Evolutionary conservation across 2,888 invertebrate genomes (phyloP).

Genomic region (Synergus itoensis): DNA sequence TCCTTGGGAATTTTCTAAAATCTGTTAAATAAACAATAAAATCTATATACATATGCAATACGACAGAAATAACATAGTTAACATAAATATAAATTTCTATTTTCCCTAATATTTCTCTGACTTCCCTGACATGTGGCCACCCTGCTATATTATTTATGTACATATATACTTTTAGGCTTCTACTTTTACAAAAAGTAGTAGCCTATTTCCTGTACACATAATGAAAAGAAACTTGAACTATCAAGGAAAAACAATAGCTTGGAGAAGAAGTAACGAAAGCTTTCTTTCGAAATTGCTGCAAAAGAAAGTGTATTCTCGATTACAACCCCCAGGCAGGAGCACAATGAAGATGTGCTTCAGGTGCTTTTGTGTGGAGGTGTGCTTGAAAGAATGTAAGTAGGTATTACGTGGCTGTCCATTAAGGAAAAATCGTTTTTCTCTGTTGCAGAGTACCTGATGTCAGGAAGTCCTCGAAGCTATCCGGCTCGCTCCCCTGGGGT

Average conservation of each 20-base stretch:
- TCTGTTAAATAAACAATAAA: too few relatives aligned
- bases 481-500: conserved; percentile 72
- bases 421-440: conserved; percentile 41
- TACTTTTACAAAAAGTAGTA: too few relatives aligned
- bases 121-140: too few relatives aligned
- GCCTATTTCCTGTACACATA: background rate
- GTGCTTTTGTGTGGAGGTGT: conserved; percentile 36
- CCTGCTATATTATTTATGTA: too few relatives aligned
- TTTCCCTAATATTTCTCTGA: too few relatives aligned
- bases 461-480: conserved; percentile 75
- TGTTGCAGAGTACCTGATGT: conserved; percentile 76
- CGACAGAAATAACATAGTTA: too few relatives aligned
- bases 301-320: conserved; percentile 22
- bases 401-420: conserved; percentile 26
- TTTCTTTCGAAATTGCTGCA: background rate
- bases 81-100: too few relatives aligned
- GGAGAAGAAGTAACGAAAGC: background rate
- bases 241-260: background rate
- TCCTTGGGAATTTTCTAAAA: too few relatives aligned
- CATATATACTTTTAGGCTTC: too few relatives aligned
- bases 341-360: conserved; percentile 30
- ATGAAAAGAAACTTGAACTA: background rate
- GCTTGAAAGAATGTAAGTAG: conserved; percentile 34
- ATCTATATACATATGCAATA: too few relatives aligned
- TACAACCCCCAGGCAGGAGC: background rate